A percentile compares a stretch with the other conserved stretches of the same genome.
These are phyloP conservation scores for Eupithecia dodoneata DNA, from an alignment of 2,888 invertebrate genomes.

Conservation along the genomic window DNA sequence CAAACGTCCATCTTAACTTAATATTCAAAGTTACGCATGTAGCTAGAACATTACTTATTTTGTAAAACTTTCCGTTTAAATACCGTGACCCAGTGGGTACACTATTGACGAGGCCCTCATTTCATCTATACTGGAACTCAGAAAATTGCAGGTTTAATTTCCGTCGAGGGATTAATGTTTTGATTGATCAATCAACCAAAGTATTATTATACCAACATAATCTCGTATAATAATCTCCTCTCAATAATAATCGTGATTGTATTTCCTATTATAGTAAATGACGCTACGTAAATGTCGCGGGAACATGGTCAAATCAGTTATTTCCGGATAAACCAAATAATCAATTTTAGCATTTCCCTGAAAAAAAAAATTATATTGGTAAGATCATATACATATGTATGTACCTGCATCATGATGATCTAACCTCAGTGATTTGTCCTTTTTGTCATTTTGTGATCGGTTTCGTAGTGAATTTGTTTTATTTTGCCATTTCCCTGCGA, in stretches of 20 bases:
- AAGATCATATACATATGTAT: no score
- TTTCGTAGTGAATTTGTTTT: background rate
- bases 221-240: no score
- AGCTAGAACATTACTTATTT: no score
- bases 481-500: background rate
- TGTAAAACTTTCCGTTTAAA: constrained; percentile 7
- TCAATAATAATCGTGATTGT: background rate
- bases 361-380: no score
- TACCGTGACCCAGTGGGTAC: background rate
- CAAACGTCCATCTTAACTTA: background rate
- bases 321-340: background rate
- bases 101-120: background rate
- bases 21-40: no score
- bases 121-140: background rate
- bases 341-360: no score
- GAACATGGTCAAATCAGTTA: background rate
- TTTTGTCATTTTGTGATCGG: background rate
- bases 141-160: background rate
- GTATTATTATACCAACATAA: no score
- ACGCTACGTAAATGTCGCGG: background rate
- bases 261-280: background rate
- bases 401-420: no score
- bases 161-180: background rate
- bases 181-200: background rate
- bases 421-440: background rate